phyloP scores from a whole-genome alignment of 2,113 vertebrate genomes.

The Cryptomyrus ogoouensis region DNA sequence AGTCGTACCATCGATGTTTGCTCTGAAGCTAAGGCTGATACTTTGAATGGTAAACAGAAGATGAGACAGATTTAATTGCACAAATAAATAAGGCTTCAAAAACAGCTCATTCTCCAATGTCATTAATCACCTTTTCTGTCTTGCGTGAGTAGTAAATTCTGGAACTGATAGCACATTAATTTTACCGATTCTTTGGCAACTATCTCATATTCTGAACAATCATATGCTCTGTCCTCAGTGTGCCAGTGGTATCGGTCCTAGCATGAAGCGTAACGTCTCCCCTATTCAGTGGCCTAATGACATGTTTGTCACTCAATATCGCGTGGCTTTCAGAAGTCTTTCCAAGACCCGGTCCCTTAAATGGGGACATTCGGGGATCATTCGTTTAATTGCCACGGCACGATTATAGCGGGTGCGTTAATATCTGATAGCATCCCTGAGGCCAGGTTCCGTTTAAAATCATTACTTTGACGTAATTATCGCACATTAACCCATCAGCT shows the following conservation, averaged over 20 bases:
- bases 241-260: neutral
- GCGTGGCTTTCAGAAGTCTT: neutral
- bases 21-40: neutral
- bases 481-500: neutral
- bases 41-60: neutral
- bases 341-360: neutral
- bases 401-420: neutral
- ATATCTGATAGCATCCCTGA: neutral
- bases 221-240: neutral
- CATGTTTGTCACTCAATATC: neutral
- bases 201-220: neutral
- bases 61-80: neutral
- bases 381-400: constrained; percentile 2
- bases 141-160: neutral
- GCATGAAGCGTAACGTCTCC: neutral
- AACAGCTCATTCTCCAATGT: too few relatives aligned
- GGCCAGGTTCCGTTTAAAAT: neutral
- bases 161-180: neutral
- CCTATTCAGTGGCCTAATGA: neutral
- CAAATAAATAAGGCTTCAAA: too few relatives aligned
- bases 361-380: neutral
- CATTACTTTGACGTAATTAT: constrained; percentile 8
- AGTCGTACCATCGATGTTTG: neutral
- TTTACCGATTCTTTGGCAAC: neutral
- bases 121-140: neutral